phyloP scores from a whole-genome alignment of 1,140 invertebrate species.

The Diorhabda carinulata region DNA sequence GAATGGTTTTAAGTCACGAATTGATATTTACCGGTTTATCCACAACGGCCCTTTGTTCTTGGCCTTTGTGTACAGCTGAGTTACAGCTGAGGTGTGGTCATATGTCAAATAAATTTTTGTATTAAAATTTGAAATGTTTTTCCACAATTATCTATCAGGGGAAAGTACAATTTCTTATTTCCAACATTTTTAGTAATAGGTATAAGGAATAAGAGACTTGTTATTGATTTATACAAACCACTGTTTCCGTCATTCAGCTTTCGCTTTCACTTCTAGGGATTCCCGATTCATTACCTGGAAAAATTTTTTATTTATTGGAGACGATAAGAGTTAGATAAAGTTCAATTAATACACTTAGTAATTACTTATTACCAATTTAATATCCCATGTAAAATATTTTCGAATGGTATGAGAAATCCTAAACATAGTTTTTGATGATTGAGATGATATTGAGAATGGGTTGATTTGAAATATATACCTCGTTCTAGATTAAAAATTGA shows the following conservation, averaged over 20 bases:
- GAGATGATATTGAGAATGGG: too few relatives aligned
- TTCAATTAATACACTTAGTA: too few relatives aligned
- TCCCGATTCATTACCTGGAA: neutral
- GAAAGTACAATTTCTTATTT: too few relatives aligned
- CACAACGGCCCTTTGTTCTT: constrained; percentile 9
- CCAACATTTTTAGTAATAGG: too few relatives aligned
- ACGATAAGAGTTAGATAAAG: neutral
- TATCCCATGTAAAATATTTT: too few relatives aligned
- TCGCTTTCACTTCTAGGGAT: neutral
- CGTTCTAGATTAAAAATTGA: too few relatives aligned
- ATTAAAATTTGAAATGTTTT: neutral
- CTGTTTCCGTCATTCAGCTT: neutral
- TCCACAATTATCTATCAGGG: neutral
- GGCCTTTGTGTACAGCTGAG: constrained; percentile 9
- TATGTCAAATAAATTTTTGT: constrained; percentile 2
- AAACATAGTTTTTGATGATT: too few relatives aligned
- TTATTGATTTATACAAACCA: neutral
- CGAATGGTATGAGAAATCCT: too few relatives aligned
- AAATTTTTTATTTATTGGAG: neutral
- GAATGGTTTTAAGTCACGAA: neutral
- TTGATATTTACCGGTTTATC: neutral
- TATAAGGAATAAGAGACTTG: neutral
- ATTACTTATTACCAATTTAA: too few relatives aligned
- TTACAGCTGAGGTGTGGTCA: constrained; percentile 16
- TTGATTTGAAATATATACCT: too few relatives aligned